Evolutionary conservation across 2,113 vertebrate genomes (phyloP), one percentile per base, ranked within the genome.

Genomic region (Proteles cristata): DNA sequence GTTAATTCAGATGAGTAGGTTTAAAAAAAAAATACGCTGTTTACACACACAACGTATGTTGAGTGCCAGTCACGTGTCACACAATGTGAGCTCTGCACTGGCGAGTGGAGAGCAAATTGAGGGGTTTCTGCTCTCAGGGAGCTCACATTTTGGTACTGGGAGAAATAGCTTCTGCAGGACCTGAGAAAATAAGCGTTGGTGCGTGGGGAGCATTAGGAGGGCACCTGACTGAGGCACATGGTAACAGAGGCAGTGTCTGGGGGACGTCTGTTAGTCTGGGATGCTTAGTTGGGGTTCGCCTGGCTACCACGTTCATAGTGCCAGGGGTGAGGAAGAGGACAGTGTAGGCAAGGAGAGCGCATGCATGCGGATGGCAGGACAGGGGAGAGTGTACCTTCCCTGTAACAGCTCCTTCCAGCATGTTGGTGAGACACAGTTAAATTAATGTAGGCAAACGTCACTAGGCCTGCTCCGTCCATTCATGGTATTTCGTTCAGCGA

Each of bases 341-440:
- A 31, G 68, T n/a, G 11, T 33, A 43, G 65, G 76, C 4, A 76
- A 65, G n/a, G 43, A 9, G 80, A 79, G 2, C 31, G 8, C 28
- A 31, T 9, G 15, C 48, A 66, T 28, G 21, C 15, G 48, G 16
- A 11, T 12, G 65, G 80, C 17, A 39, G 74, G 11, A 16, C 48
- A 31, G 35, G 19, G 35, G 21, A 87, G 73, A 76, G 55, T 86
- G 10, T n/a, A n/a, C 90, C 94, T 93, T 88, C 58, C 83, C 79
- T 16, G 0, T 93, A 58, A 58, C 14, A 63, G 7, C 74, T 85
- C 48, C 93, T 96, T 91, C 88, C 39, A 69, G 4, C 80, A 33
- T 87, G 14, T 90, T 95, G 23, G 55, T 74, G 28, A 93, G 89
- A 82, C 76, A 17, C 55, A 85, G 71, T 83, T 94, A 73, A 81